These are phyloP conservation scores for Callithrix jacchus DNA, from an alignment of 2,113 vertebrate species.

Conservation along the genomic window DNA sequence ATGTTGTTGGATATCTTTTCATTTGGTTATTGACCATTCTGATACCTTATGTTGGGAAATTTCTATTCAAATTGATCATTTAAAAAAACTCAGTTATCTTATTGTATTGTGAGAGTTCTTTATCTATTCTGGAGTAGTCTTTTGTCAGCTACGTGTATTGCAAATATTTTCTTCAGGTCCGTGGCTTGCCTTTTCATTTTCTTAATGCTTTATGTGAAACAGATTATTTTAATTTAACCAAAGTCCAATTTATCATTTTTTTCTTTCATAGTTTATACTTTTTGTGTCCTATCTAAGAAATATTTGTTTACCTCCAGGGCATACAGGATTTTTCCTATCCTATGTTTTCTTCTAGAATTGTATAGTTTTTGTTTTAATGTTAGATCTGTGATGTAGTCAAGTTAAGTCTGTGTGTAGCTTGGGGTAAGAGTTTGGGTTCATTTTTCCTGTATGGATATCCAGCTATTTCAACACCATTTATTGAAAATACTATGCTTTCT, in stretches of 20 bases:
- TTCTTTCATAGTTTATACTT: neutral
- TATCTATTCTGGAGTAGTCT: neutral
- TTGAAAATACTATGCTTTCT: neutral
- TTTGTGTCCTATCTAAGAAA: neutral
- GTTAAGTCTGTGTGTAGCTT: neutral
- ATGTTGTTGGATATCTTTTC: slow-evolving; percentile 25
- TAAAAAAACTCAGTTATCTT: neutral
- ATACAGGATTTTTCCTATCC: neutral
- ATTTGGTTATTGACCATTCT: slow-evolving; percentile 25
- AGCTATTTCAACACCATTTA: neutral
- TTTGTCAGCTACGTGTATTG: neutral
- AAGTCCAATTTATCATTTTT: neutral
- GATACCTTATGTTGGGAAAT: slow-evolving; percentile 22
- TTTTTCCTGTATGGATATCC: neutral
- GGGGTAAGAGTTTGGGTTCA: neutral
- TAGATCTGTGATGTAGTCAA: neutral
- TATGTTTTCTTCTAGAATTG: slow-evolving; percentile 12
- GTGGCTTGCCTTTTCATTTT: slow-evolving; percentile 15
- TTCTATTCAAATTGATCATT: neutral
- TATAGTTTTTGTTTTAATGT: slow-evolving; percentile 2
- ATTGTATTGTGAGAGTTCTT: neutral
- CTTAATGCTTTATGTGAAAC: neutral
- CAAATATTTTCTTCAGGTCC: neutral
- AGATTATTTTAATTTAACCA: slow-evolving; percentile 36
- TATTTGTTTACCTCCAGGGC: neutral